Conservation (phyloP, 2,888 invertebrate genomes). For the Andrena bucephala region DNA sequence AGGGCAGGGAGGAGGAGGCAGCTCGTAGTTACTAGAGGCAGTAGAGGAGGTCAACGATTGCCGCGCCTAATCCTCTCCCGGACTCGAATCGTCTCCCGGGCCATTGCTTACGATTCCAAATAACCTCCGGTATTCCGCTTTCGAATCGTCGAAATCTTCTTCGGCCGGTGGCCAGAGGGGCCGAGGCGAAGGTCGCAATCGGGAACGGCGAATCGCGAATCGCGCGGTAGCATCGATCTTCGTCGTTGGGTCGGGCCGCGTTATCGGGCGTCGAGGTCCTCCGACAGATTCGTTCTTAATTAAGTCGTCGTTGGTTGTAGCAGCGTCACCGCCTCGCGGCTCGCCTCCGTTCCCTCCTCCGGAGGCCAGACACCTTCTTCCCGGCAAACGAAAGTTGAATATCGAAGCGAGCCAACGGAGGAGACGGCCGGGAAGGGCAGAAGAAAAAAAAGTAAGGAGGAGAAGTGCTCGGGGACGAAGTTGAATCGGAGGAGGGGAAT, state of each 20-base stretch:
- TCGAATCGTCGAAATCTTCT: background rate
- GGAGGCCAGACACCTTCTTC: conserved; percentile 26
- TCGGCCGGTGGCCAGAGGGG: background rate
- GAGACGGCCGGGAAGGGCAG: background rate
- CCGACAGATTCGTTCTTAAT: conserved; percentile 69
- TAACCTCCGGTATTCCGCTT: too few relatives aligned
- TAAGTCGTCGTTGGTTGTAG: conserved; percentile 65
- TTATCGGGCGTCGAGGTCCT: conserved; percentile 35
- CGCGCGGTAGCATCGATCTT: conserved; percentile 53
- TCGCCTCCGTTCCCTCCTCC: conserved; percentile 15
- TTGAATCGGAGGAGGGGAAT: conserved; percentile 27
- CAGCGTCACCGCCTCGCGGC: conserved; percentile 30
- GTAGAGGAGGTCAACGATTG: background rate
- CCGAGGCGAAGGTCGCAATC: conserved; percentile 14
- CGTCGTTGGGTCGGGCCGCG: conserved; percentile 41
- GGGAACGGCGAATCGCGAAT: conserved; percentile 40
- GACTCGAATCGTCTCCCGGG: too few relatives aligned
- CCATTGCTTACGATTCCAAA: too few relatives aligned
- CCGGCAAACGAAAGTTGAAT: conserved; percentile 44
- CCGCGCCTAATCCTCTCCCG: too few relatives aligned
- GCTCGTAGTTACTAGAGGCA: conserved; percentile 8
- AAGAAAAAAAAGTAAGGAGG: background rate
- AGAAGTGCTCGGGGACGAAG: conserved; percentile 25
- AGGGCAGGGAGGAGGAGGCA: background rate
- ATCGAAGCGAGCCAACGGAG: background rate